These are phyloP conservation scores for Xestia xanthographa DNA, from an alignment of 2,888 invertebrate genomes.

Conservation along the genomic window DNA sequence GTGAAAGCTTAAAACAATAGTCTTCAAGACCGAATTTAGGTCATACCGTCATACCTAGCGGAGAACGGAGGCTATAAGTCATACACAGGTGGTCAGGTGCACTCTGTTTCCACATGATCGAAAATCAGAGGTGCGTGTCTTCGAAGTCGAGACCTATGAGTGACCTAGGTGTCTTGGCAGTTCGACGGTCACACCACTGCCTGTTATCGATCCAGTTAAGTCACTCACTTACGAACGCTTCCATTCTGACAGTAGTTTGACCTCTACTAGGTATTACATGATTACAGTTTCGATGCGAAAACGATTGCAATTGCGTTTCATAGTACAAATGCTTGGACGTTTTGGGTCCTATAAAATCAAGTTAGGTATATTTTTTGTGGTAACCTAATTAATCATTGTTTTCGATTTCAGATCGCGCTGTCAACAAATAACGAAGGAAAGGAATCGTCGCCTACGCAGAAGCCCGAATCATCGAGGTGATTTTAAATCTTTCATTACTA, in stretches of 20 bases:
- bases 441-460: conserved; percentile 59
- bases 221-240: too few species aligned
- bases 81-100: too few species aligned
- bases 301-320: neutral
- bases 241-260: too few species aligned
- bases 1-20: too few species aligned
- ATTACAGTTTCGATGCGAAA: neutral
- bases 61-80: too few species aligned
- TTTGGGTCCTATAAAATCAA: neutral
- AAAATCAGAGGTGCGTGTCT: too few species aligned
- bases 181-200: too few species aligned
- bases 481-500: neutral
- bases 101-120: too few species aligned
- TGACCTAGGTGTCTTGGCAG: too few species aligned
- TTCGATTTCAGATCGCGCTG: conserved; percentile 78
- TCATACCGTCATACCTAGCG: neutral
- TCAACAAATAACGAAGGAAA: conserved; percentile 76
- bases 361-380: neutral
- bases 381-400: neutral
- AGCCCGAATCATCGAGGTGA: conserved; percentile 64
- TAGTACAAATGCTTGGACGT: neutral
- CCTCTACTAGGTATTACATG: too few species aligned
- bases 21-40: neutral
- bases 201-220: neutral
- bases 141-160: too few species aligned